Evolutionary conservation across 2,888 invertebrate genomes (phyloP), one percentile per base, ranked within the genome.

Genomic region (Drosophila silvestris): DNA sequence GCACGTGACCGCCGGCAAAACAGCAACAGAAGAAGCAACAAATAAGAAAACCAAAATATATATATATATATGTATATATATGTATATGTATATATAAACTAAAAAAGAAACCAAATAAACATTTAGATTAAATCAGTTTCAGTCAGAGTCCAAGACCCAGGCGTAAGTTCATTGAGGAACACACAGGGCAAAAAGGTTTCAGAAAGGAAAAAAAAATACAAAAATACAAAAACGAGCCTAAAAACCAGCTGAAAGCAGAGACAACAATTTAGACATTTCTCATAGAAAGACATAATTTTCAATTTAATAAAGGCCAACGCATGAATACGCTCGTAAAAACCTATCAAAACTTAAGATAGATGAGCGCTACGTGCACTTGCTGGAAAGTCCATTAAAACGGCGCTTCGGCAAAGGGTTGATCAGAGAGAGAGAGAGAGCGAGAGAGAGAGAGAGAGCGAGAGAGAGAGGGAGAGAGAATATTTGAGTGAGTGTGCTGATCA

Each of bases 281-380:
- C 85, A 85, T 86, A 86, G 89, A 86, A 86, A 86, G 86, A 89
- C 82, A 89, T 86, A 89, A 89, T 86, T 86, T 89, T 89, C 75
- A 86, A 86, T 87, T 87, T 88, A 89, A 87, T 87, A 87, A 87
- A 82, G 89, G 81, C 74, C 80, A 82, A 63, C 70, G 79, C 77
- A 72, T 82, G 83, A 89, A 81, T 75, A 75, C 65, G 78, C 60
- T 81, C 80, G 71, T 89, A 85, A 85, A 85, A 89, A 77, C 76
- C 79, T 82, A 89, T 89, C 84, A 86, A 89, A 89, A 85, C 75
- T 85, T 22, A 83, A 83, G 84, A 89, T 85, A 86, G 79, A 89
- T 85, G 86, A 75, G 65, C 37, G 19, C 65, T 85, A 85, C 85
- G 89, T 89, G 85, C 89, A 85, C 86, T 89, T 85, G 86, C 80